Evolutionary conservation across 37 sponge, comb jelly and placozoan species (phyloP).

Genomic region (Eunapius fragilis): DNA sequence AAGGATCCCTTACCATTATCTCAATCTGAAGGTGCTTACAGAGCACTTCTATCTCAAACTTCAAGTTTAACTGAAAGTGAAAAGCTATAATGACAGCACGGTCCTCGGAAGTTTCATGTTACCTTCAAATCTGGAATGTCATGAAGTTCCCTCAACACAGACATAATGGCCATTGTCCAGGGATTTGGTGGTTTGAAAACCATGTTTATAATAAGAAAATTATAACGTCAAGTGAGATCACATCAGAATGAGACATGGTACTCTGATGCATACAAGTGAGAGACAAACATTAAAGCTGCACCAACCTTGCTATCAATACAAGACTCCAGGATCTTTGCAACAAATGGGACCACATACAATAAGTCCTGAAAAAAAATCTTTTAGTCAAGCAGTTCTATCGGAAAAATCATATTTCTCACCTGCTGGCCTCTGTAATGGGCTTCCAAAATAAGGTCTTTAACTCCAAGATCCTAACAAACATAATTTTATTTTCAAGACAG

Average conservation of each 20-base stretch:
- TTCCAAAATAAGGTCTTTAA: constrained; percentile 93
- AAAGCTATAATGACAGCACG: neutral
- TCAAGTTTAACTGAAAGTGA: constrained; percentile 86
- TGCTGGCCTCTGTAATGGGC: constrained; percentile 89
- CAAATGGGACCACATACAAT: constrained; percentile 96
- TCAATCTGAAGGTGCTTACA: constrained; percentile 92
- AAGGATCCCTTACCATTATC: constrained; percentile 52
- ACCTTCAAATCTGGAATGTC: constrained; percentile 90
- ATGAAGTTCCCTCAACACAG: constrained; percentile 90
- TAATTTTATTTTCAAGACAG: neutral
- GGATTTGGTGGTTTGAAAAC: constrained; percentile 98
- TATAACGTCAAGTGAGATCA: neutral
- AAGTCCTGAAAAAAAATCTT: constrained; percentile 72
- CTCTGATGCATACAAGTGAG: neutral
- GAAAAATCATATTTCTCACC: constrained; percentile 19
- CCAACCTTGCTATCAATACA: constrained; percentile 81
- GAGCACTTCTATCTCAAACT: constrained; percentile 97
- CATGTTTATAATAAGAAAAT: neutral
- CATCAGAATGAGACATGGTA: neutral
- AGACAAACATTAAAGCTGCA: neutral
- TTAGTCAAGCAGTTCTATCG: neutral
- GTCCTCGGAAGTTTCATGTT: neutral
- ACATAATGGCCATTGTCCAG: constrained; percentile 97
- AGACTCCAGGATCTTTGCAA: constrained; percentile 93
- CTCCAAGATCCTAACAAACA: constrained; percentile 93